Evolutionary conservation across 2,797 vertebrate species (phyloP), one percentile per base, ranked within the genome.

Genomic region (Heliangelus exortis): DNA sequence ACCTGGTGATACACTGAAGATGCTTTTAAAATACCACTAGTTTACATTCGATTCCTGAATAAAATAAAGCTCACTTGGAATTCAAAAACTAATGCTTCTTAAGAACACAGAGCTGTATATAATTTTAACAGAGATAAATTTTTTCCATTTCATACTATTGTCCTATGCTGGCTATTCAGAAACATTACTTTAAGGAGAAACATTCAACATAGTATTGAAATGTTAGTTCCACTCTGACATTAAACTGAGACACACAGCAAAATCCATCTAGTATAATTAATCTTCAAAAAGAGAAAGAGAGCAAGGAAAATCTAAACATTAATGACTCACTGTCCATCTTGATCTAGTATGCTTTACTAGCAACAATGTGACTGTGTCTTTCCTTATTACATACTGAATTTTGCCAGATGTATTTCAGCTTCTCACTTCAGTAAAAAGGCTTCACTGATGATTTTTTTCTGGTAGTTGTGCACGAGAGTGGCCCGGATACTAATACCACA

Each of bases 21-120:
- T 39, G 69, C 7, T 84, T 90, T 92, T 71, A 82, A 80, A 93
- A 90, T 36, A 59, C 25, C 47, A 50, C 13, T 62, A 15, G 28
- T 66, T 73, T 15, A 68, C 82, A 86, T 72, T 92, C 69, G 79
- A 41, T 18, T 26, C 36, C 34, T 26, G 4, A 61, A 71, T 47
- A 89, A 94, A 84, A 86, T 33, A 71, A 85, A 91, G n/a, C 10
- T 39, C 29, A 81, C 10, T 34, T 75, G n/a, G 34, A 95, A 86
- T 31, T 55, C 48, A 68, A 74, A 21, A 87, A 74, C 26, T 29
- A 82, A 58, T 33, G 39, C 41, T 61, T 81, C 34, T 48, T 68
- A 71, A 77, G 78, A 84, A 79, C 20, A 85, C 31, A 87, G 55
- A 86, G 16, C 18, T 45, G 29, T 41, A 75, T 3, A 69, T 25